phyloP scores from a whole-genome alignment of 1,140 invertebrate species.

The Eumeta japonica region DNA sequence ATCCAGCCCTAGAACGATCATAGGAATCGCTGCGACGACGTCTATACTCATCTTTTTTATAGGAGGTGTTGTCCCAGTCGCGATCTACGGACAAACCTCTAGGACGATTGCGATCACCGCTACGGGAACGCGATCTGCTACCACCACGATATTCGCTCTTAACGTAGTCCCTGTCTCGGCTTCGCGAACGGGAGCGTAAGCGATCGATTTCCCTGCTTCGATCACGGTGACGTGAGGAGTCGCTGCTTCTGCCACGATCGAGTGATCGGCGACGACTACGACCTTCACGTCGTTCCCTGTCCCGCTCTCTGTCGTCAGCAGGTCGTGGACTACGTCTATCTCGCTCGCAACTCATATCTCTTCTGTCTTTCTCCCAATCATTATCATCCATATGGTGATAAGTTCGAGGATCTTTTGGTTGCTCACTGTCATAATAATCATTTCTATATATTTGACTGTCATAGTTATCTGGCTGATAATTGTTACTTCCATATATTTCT shows the following conservation, averaged over 20 bases:
- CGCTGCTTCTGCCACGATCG: slow-evolving; percentile 26
- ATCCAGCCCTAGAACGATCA: slow-evolving; percentile 43
- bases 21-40: slow-evolving; percentile 45
- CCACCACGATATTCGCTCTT: slow-evolving; percentile 52
- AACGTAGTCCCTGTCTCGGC: slow-evolving; percentile 55
- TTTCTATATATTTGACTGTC: slow-evolving; percentile 49
- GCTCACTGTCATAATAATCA: slow-evolving; percentile 58
- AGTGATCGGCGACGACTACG: slow-evolving; percentile 35
- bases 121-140: slow-evolving; percentile 44
- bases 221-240: slow-evolving; percentile 32
- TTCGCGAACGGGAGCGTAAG: slow-evolving; percentile 53
- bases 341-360: slow-evolving; percentile 53
- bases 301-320: slow-evolving; percentile 35
- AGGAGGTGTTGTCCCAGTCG: slow-evolving; percentile 51
- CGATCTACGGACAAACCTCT: slow-evolving; percentile 37
- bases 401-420: slow-evolving; percentile 60
- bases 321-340: slow-evolving; percentile 45
- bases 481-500: slow-evolving; percentile 36
- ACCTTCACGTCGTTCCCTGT: slow-evolving; percentile 25
- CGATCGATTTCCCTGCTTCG: slow-evolving; percentile 38
- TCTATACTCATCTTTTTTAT: slow-evolving; percentile 56
- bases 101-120: slow-evolving; percentile 44
- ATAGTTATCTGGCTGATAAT: slow-evolving; percentile 46
- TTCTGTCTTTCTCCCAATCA: slow-evolving; percentile 54
- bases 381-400: slow-evolving; percentile 60